Evolutionary conservation across 2,113 vertebrate genomes (phyloP), one percentile per base, ranked within the genome.

Genomic region (Dromaius novaehollandiae): DNA sequence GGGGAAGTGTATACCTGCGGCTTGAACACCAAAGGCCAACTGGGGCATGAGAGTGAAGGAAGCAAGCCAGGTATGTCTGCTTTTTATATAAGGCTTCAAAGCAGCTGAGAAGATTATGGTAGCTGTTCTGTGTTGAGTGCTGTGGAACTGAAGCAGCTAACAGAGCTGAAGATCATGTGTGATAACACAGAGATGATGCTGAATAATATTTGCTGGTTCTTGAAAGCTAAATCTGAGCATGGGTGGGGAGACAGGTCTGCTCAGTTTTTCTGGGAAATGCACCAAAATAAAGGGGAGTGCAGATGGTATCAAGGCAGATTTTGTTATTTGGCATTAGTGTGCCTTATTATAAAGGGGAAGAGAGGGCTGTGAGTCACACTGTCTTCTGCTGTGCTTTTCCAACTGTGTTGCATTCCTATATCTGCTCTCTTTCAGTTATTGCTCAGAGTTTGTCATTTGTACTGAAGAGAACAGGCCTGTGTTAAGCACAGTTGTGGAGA

Each of bases 1-100:
- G 99, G 99, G 2, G 99, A 99, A 34, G 98, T 99, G 12, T 99
- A 99, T 93, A 99, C 99, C 2, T 99, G 99, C 82, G 99, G 99
- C 38, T 98, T 98, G 51, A 99, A 99, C 98, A 98, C 98, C 97
- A 98, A 98, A 93, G 99, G 99, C 28, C 99, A 99, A 85, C 98
- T 99, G 96, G 99, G 99, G 58, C 99, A 99, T 1, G 98, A 99
- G 89, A 98, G 98, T 91, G 97, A 98, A 89, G 99, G 98, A 89
- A 97, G 90, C 61, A 98, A 98, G 32, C 99, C 99, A 96, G 99
- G 99, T 99, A 98, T 97, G 97, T 83, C 44, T 7, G 5, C 38
- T 78, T 82, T 66, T 55, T 80, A 3, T 42, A 21, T 7, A 4
- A 1, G 2, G 26, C 36, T 40, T 82, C 19, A 36, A 9, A 20